Conservation (phyloP, 2,797 vertebrate genomes). For the Argya squamiceps region DNA sequence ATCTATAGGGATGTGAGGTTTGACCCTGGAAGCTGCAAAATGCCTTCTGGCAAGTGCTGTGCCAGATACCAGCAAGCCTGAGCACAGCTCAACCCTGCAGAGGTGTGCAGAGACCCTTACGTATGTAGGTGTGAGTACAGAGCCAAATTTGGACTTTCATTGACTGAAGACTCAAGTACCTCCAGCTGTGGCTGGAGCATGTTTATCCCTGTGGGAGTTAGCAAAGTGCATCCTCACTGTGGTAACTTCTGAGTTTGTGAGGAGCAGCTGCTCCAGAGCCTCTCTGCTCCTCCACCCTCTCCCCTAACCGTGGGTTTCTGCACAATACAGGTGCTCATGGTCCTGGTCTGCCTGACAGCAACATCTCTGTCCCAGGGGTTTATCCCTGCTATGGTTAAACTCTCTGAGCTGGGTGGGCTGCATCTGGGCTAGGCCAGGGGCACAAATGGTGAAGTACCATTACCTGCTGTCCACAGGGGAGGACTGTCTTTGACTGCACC, state of each 20-base stretch:
- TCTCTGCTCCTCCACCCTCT: neutral
- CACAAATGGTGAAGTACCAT: accelerated
- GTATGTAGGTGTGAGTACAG: neutral
- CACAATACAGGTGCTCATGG: accelerated
- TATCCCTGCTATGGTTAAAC: neutral
- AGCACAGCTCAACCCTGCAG: neutral
- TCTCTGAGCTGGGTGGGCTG: neutral
- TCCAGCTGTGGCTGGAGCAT: neutral
- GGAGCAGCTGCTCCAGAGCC: neutral
- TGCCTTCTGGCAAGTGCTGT: neutral
- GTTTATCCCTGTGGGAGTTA: neutral
- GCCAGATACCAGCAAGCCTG: neutral
- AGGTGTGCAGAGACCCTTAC: neutral
- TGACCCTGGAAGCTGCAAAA: neutral
- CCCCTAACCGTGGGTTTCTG: accelerated
- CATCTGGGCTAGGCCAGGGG: accelerated
- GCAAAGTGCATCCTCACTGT: accelerated
- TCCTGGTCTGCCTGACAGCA: neutral
- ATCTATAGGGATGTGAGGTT: neutral
- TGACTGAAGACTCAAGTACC: neutral
- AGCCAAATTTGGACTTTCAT: neutral
- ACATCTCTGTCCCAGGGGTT: neutral
- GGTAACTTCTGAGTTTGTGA: neutral
- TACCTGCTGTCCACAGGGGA: neutral
- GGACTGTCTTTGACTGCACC: neutral